These are phyloP conservation scores for Allolobophora icterica DNA, from an alignment of 2,888 invertebrate genomes.

Conservation along the genomic window DNA sequence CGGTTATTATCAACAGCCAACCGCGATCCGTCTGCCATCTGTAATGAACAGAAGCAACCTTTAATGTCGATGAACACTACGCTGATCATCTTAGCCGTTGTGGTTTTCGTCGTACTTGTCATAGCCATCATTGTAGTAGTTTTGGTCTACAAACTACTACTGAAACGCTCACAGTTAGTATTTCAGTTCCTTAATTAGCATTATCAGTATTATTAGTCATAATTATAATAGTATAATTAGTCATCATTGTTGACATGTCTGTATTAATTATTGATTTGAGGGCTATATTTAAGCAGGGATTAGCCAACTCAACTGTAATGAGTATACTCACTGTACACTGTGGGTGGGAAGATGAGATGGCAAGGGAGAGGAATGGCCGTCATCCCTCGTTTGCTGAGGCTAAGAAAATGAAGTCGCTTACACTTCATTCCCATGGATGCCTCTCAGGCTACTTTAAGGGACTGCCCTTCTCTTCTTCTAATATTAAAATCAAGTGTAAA, in stretches of 20 bases:
- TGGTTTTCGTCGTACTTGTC: background rate
- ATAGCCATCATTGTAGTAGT: background rate
- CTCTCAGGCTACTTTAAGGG: no score
- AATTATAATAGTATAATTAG: no score
- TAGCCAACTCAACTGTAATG: background rate
- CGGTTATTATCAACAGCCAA: background rate
- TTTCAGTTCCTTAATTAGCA: background rate
- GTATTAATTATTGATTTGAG: no score
- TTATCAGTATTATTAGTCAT: background rate
- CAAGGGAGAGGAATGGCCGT: no score
- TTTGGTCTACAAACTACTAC: background rate
- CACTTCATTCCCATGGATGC: no score
- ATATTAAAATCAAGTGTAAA: no score
- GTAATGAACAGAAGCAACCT: background rate
- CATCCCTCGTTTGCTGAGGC: no score
- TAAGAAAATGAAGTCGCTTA: no score
- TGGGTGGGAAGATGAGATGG: no score
- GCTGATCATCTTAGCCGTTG: background rate
- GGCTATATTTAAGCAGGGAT: background rate
- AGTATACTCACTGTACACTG: no score
- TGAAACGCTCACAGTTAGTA: background rate
- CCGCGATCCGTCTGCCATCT: background rate
- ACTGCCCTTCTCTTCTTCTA: no score
- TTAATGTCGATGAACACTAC: background rate
- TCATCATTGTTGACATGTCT: background rate